A percentile compares a stretch with the other conserved stretches of the same genome.
Evolutionary conservation across 1,140 invertebrate genomes (phyloP).

Genomic region (Muscidifurax raptorellus): DNA sequence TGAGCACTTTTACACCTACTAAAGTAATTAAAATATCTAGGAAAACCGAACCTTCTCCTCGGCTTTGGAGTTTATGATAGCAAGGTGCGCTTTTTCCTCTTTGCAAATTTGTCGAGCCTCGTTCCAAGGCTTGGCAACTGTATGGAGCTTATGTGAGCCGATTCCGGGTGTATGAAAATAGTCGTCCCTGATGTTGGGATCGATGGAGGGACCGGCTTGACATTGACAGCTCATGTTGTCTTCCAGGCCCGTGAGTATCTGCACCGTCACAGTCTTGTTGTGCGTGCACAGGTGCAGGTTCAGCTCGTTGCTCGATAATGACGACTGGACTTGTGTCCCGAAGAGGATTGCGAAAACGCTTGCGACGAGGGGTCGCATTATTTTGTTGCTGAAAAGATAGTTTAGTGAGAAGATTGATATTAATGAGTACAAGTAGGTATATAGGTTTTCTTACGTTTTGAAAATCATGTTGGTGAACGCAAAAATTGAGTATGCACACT

Average conservation of each 20-base stretch:
- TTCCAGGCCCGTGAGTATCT: background rate
- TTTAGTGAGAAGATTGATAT: no score
- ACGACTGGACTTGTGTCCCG: no score
- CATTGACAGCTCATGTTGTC: background rate
- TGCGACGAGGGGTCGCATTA: no score
- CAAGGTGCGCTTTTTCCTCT: constrained; percentile 62
- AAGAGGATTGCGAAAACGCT: no score
- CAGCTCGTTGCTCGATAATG: background rate
- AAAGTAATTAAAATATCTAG: no score
- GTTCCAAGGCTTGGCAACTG: background rate
- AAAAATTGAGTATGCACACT: no score
- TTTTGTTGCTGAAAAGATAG: no score
- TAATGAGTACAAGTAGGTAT: no score
- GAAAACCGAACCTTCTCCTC: background rate
- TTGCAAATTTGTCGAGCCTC: constrained; percentile 17
- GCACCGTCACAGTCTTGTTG: background rate
- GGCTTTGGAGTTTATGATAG: constrained; percentile 34
- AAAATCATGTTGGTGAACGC: no score
- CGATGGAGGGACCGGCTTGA: background rate
- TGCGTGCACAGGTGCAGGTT: background rate
- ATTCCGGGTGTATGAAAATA: constrained; percentile 62
- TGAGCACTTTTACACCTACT: no score
- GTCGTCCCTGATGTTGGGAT: constrained; percentile 51
- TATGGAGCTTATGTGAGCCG: constrained; percentile 51
- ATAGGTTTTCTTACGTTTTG: no score